These are phyloP conservation scores for Apis florea DNA, from an alignment of 1,140 invertebrate genomes.

Conservation along the genomic window DNA sequence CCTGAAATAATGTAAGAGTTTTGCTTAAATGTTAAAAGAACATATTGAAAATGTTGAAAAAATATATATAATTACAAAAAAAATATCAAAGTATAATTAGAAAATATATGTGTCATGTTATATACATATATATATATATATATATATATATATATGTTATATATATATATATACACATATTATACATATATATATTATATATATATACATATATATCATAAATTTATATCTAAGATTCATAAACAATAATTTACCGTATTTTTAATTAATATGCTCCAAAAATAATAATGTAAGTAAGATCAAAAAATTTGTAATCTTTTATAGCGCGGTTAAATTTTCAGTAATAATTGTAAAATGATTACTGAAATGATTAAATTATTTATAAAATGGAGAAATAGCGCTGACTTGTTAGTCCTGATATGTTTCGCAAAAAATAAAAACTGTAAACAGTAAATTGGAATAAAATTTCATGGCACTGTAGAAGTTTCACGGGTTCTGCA, in stretches of 20 bases:
- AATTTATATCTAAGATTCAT: slow-evolving; percentile 5
- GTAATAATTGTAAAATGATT: background rate
- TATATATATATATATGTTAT: no score
- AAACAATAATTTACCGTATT: slow-evolving; percentile 45
- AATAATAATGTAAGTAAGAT: slow-evolving; percentile 23
- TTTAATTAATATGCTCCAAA: slow-evolving; percentile 15
- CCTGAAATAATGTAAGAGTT: slow-evolving; percentile 51
- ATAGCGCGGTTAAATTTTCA: slow-evolving; percentile 18
- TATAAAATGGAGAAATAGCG: slow-evolving; percentile 7
- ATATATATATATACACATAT: no score
- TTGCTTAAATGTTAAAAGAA: background rate
- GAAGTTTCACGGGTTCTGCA: slow-evolving; percentile 47
- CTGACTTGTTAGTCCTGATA: slow-evolving; percentile 44
- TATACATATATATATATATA: no score
- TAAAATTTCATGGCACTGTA: slow-evolving; percentile 70
- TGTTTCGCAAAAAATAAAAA: slow-evolving; percentile 52
- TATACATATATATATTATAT: no score
- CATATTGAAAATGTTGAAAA: background rate
- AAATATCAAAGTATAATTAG: background rate
- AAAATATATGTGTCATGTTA: background rate
- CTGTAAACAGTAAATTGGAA: slow-evolving; percentile 67
- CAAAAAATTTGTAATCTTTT: slow-evolving; percentile 15
- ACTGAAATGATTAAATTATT: background rate
- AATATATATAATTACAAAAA: background rate
- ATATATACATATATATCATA: background rate